Evolutionary conservation across 2,888 invertebrate genomes (phyloP).

Genomic region (Tachystola acroxantha): DNA sequence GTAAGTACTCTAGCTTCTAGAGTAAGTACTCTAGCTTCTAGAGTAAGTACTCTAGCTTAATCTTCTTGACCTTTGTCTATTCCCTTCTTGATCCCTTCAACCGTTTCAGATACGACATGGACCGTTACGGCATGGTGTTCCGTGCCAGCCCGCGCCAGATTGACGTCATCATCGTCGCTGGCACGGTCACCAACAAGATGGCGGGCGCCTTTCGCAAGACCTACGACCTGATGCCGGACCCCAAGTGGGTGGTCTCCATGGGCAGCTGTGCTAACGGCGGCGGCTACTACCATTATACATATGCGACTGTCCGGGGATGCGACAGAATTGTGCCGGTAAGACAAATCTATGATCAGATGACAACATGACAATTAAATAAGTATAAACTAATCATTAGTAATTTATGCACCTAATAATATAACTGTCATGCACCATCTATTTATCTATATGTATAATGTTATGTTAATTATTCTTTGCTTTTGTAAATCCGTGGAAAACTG

Average conservation of each 20-base stretch:
- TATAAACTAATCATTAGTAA: too few species aligned
- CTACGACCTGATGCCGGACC: conserved; percentile 98
- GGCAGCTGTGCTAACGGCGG: conserved; percentile 99
- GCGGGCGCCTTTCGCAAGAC: conserved; percentile 97
- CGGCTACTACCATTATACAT: conserved; percentile 99
- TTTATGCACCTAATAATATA: too few species aligned
- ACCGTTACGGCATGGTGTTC: conserved; percentile 97
- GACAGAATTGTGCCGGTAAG: conserved; percentile 63
- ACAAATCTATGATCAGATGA: too few species aligned
- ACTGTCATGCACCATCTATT: too few species aligned
- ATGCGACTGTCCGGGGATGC: conserved; percentile 88
- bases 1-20: too few species aligned
- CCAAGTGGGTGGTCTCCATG: conserved; percentile 99
- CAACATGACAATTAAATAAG: too few species aligned
- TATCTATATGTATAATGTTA: too few species aligned
- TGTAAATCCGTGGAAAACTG: too few species aligned
- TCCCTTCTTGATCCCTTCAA: neutral
- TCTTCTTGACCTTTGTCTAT: neutral
- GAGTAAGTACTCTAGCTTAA: too few species aligned
- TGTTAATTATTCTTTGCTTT: too few species aligned
- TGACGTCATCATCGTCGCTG: conserved; percentile 98
- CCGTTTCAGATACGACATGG: conserved; percentile 92
- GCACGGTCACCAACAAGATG: conserved; percentile 99
- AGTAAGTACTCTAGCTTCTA: too few species aligned
- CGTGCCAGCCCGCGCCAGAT: conserved; percentile 97